Evolutionary conservation across 2,888 invertebrate genomes (phyloP), one percentile per base, ranked within the genome.

Genomic region (Abrostola tripartita): DNA sequence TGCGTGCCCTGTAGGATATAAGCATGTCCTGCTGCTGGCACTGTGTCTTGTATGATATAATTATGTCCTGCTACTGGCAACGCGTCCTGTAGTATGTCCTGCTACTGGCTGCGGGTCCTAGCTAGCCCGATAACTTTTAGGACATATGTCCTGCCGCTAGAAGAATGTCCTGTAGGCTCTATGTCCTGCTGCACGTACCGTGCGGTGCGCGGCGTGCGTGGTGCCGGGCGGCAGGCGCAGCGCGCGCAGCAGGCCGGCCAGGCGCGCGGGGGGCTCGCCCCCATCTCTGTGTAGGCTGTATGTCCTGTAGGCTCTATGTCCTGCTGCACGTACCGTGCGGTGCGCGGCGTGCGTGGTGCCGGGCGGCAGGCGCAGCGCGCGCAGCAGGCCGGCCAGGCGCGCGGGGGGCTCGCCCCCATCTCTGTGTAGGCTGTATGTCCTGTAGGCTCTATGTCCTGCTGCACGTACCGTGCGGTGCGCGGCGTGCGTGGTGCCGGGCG

Each of bases 221-320:
- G 88, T 88, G 81, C 91, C 93, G 1, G 92, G 91, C 58, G 94
- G 94, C 75, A 93, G 82, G 0, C 73, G 69, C 12, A 93, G 84
- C 11, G 88, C 83, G 0, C 69, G 52, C 41, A 94, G 81, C 55
- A 92, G 60, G 0, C 84, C 81, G 0, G 91, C 88, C 24, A 24
- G 24, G 24, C 24, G 24, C 7, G 76, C 79, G 52, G 88, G 74
- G 1, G 85, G 82, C 74, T 79, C 86, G n/a, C n/a, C n/a, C n/a
- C n/a, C n/a, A n/a, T n/a, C n/a, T n/a, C n/a, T n/a, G n/a, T n/a
- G n/a, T n/a, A n/a, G n/a, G n/a, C n/a, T n/a, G n/a, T n/a, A n/a
- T n/a, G 0, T 88, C 89, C 0, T 24, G 24, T 24, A 2, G 24
- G 24, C 1, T 24, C 1, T 24, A 24, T 24, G 24, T 24, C 24